Base-by-base conservation (phyloP, 2,113 vertebrate genomes). In the Notothenia rossii region DNA sequence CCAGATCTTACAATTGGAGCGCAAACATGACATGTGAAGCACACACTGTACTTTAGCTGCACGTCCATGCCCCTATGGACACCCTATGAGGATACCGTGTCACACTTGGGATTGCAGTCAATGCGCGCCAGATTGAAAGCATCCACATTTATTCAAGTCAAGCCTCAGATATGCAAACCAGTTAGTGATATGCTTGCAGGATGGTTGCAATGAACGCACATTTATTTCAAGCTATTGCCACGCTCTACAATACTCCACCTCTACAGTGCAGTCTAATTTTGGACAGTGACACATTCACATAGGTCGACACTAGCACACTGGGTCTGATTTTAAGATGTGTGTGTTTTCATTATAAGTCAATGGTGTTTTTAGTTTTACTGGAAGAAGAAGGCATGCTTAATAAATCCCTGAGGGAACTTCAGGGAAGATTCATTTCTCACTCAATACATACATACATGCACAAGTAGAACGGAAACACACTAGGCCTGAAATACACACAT, bases 31-130 rank as follows among this genome's bases (percentile, higher is more conserved):
- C 5, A 7, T 33, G 10, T 50, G 61, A 53, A 64, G 33, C 45
- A 62, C 72, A 67, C 10, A 1, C 48, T 71, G 76, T 79, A 17
- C 60, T 64, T 10, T 18, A 22, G 59, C 17, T 51, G 66, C 11
- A 11, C 20, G 11, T 65, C 53, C 3, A 15, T 48, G 61, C 75
- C 51, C 7, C 43, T 15, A 3, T 61, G 61, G 61, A 40, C 7
- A 6, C 36, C 36, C 36, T 40, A 7, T 40, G 36, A 7, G 36
- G 36, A 45, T 18, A 9, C 17, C 36, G n/a, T 40, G 20, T 5
- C 2, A 8, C 43, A 15, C 25, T 15, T 4, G 29, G 58, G 53
- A 66, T 12, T 56, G 7, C n/a, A 59, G 20, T 48, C 25, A 29
- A 17, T 2, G 36, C 5, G 2, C 66, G 7, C 13, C 5, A 36